Conservation (phyloP, 1,140 invertebrate species). For the Andrena cerasifolii region DNA sequence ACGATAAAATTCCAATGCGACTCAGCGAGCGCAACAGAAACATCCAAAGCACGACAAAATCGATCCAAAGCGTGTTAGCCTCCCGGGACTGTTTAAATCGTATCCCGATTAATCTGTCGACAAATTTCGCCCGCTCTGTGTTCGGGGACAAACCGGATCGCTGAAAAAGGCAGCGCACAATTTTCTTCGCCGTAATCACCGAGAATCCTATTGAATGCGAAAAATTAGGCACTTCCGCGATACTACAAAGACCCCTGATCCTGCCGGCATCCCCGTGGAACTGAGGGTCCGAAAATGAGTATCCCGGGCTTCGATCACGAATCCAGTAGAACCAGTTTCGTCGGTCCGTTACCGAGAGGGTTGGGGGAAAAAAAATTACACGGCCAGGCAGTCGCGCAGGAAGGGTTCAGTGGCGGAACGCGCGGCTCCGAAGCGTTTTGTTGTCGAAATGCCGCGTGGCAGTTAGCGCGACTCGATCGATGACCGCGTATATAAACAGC, state of each 20-base stretch:
- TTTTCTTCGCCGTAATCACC: not conserved
- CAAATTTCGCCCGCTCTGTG: not conserved
- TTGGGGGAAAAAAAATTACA: slow-evolving; percentile 29
- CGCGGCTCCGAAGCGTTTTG: slow-evolving; percentile 59
- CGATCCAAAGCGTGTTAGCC: not conserved
- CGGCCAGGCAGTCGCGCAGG: slow-evolving; percentile 53
- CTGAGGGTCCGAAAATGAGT: slow-evolving; percentile 47
- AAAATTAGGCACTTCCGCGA: slow-evolving; percentile 32
- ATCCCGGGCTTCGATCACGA: slow-evolving; percentile 23
- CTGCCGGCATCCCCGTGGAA: slow-evolving; percentile 26
- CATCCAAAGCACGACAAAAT: not conserved
- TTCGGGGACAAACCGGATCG: too few species aligned
- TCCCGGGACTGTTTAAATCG: not conserved
- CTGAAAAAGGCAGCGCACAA: not conserved
- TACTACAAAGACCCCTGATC: slow-evolving; percentile 6
- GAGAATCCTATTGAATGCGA: slow-evolving; percentile 12
- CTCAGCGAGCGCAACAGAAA: not conserved
- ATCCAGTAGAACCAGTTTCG: slow-evolving; percentile 58
- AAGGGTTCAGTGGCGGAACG: slow-evolving; percentile 61
- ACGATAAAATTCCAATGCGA: too few species aligned
- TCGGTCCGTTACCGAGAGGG: slow-evolving; percentile 27
- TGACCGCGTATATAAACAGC: slow-evolving; percentile 78
- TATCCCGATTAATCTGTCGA: not conserved
- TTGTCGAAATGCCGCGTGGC: slow-evolving; percentile 68
- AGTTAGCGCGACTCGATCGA: slow-evolving; percentile 71